Conservation (phyloP, 2,797 vertebrate genomes). For the Astyanax mexicanus region DNA sequence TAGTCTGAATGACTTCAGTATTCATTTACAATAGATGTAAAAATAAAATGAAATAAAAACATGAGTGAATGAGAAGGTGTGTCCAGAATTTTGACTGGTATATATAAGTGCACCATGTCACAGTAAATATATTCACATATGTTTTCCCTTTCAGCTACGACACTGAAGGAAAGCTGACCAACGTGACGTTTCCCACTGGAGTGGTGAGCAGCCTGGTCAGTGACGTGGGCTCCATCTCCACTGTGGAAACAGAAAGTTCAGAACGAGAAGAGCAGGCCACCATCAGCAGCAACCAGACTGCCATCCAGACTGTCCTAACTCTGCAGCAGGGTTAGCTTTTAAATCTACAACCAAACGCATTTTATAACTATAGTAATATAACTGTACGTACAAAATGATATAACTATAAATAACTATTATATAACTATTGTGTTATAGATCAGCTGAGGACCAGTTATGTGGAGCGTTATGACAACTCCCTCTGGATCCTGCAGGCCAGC, state of each 20-base stretch:
- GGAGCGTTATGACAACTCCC: conserved; percentile 92
- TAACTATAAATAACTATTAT: too few relatives aligned
- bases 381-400: too few relatives aligned
- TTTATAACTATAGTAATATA: too few relatives aligned
- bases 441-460: conserved; percentile 95
- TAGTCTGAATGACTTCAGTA: too few relatives aligned
- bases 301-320: conserved; percentile 92
- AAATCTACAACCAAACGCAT: too few relatives aligned
- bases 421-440: too few relatives aligned
- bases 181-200: conserved; percentile 96
- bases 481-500: conserved; percentile 93
- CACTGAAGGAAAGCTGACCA: conserved; percentile 95
- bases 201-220: conserved; percentile 93
- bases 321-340: conserved; percentile 90
- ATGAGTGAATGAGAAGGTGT: too few relatives aligned
- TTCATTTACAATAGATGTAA: too few relatives aligned
- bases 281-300: conserved; percentile 94
- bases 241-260: conserved; percentile 93
- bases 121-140: not conserved
- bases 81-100: too few relatives aligned
- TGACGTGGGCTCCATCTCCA: conserved; percentile 90
- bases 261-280: conserved; percentile 93
- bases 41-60: too few relatives aligned
- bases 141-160: conserved; percentile 85
- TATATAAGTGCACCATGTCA: not conserved